Evolutionary conservation across 2,797 vertebrate species (phyloP).

Genomic region (Melanotaenia parkinsoni): DNA sequence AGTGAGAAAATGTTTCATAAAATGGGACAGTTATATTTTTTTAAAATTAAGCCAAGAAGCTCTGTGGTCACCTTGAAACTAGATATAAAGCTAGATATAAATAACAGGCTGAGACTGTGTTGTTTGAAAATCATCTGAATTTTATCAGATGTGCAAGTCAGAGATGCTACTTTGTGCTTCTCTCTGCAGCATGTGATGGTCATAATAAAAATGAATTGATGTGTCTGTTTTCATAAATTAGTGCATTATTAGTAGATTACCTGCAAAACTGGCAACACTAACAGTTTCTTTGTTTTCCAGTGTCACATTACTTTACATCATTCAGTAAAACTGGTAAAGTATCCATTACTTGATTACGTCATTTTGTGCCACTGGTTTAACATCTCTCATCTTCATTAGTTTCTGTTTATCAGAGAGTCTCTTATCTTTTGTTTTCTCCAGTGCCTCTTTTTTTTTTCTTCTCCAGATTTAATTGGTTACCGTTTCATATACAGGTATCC

Average conservation of each 20-base stretch:
- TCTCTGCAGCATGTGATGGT: neutral
- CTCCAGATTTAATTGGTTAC: slow-evolving; percentile 40
- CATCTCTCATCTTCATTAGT: slow-evolving; percentile 16
- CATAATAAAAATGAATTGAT: neutral
- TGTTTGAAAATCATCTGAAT: neutral
- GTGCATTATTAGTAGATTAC: neutral
- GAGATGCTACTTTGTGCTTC: neutral
- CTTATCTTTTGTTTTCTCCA: slow-evolving; percentile 37
- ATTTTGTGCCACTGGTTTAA: slow-evolving; percentile 16
- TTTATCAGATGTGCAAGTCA: neutral
- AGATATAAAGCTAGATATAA: neutral
- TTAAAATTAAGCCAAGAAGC: too few relatives aligned
- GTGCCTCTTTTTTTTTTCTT: slow-evolving; percentile 30
- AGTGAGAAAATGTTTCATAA: neutral
- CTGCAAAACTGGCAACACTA: neutral
- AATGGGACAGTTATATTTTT: neutral
- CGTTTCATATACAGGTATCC: slow-evolving; percentile 45
- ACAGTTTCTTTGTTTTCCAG: neutral
- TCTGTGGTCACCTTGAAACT: neutral
- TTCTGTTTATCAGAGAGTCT: slow-evolving; percentile 13
- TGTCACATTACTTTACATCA: neutral
- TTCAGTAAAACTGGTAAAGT: neutral
- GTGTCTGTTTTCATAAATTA: slow-evolving; percentile 1
- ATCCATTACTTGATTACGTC: slow-evolving; percentile 33
- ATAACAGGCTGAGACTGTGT: neutral